Evolutionary conservation across 2,888 invertebrate genomes (phyloP).

Genomic region (Meloe dianella): DNA sequence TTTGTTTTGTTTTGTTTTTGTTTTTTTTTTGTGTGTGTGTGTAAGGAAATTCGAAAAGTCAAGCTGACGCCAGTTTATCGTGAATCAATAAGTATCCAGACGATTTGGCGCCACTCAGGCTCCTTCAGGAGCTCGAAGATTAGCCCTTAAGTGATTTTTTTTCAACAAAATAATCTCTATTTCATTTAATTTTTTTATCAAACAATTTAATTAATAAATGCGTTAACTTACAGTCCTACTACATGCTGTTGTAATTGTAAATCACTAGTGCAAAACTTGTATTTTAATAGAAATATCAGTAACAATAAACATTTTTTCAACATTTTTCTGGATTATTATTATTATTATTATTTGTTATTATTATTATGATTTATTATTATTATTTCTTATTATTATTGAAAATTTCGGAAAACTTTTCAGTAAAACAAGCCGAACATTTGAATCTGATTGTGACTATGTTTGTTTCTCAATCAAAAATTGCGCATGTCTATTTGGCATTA

Average conservation of each 20-base stretch:
- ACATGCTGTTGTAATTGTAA: not conserved
- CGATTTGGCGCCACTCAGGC: conserved; percentile 29
- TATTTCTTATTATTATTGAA: not conserved
- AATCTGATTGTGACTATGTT: not conserved
- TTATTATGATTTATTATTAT: not conserved
- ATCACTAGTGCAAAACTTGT: conserved; percentile 6
- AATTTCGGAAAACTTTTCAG: not conserved
- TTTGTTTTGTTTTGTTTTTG: too few relatives aligned
- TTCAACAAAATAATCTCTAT: not conserved
- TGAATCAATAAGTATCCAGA: conserved; percentile 33
- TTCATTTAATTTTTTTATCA: not conserved
- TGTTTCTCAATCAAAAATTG: not conserved
- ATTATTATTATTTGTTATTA: not conserved
- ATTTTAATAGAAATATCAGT: conserved; percentile 6
- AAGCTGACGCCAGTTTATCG: conserved; percentile 31
- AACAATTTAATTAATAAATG: not conserved
- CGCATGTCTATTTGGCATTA: not conserved
- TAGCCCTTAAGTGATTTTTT: not conserved
- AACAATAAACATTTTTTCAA: conserved; percentile 5
- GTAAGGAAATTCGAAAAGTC: conserved; percentile 18
- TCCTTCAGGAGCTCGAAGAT: conserved; percentile 23
- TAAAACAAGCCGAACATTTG: not conserved
- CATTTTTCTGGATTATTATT: conserved; percentile 15
- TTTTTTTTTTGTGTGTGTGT: conserved; percentile 8
- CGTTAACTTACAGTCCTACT: not conserved